These are phyloP conservation scores for Charadrius vociferus DNA, from an alignment of 2,113 vertebrate genomes.

Conservation along the genomic window DNA sequence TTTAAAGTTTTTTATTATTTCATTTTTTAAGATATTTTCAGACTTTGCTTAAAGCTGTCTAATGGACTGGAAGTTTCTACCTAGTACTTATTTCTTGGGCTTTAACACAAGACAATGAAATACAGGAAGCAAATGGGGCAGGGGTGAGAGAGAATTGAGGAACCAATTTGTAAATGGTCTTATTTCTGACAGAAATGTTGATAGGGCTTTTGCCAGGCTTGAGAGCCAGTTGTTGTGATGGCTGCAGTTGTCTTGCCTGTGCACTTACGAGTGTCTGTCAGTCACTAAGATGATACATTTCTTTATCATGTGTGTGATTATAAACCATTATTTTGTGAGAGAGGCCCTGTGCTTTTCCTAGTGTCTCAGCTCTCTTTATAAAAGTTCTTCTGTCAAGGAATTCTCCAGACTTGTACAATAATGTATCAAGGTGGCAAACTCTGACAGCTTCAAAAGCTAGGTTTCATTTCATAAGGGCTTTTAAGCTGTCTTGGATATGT, in stretches of 20 bases:
- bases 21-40: not conserved
- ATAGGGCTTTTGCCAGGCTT: constrained; percentile 58
- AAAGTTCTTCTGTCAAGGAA: constrained; percentile 71
- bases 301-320: constrained; percentile 64
- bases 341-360: constrained; percentile 61
- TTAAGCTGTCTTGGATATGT: constrained; percentile 71
- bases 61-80: not conserved
- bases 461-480: constrained; percentile 71
- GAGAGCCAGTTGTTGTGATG: constrained; percentile 44
- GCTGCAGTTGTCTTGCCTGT: constrained; percentile 45
- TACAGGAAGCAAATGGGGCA: constrained; percentile 24
- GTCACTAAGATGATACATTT: constrained; percentile 58
- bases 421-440: constrained; percentile 69
- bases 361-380: constrained; percentile 54
- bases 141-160: constrained; percentile 4
- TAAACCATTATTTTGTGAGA: constrained; percentile 72
- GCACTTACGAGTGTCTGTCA: constrained; percentile 57
- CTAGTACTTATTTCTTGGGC: not conserved
- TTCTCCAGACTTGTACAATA: constrained; percentile 62
- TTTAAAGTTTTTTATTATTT: not conserved
- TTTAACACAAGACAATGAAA: not conserved
- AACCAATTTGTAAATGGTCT: constrained; percentile 61
- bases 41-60: not conserved
- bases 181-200: constrained; percentile 67
- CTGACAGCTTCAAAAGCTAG: constrained; percentile 70